These are phyloP conservation scores for Piaya cayana DNA, from an alignment of 2,113 vertebrate species.

Conservation along the genomic window DNA sequence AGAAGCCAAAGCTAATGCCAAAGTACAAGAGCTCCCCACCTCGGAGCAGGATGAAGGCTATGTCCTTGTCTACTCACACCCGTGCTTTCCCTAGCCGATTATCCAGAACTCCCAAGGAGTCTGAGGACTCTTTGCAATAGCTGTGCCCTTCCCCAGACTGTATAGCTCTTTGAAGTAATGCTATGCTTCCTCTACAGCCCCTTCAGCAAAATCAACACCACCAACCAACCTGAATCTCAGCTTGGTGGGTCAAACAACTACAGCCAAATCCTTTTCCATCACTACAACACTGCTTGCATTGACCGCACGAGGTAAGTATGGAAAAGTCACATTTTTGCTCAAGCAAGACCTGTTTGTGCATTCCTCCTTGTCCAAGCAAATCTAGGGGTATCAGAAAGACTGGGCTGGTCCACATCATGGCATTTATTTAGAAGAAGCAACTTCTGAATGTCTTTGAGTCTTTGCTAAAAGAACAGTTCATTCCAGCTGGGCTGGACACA, in stretches of 20 bases:
- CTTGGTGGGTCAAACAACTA: neutral
- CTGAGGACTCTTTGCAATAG: neutral
- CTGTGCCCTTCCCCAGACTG: neutral
- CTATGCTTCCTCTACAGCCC: neutral
- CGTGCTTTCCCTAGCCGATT: neutral
- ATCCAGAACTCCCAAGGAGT: neutral
- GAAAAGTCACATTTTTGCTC: neutral
- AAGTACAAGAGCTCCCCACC: neutral
- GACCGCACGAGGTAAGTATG: neutral
- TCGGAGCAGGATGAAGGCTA: neutral
- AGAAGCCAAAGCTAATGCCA: neutral
- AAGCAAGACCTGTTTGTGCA: neutral
- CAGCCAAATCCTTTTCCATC: neutral
- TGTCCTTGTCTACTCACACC: neutral
- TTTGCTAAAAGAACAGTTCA: neutral
- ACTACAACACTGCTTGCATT: fast-evolving
- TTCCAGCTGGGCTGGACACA: neutral
- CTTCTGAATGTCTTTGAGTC: neutral
- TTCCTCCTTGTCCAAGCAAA: neutral
- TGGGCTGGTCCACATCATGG: no score
- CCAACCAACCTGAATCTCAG: neutral
- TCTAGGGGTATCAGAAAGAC: neutral
- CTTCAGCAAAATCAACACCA: neutral
- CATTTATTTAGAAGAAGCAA: neutral
- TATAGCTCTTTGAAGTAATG: neutral